phyloP scores from a whole-genome alignment of 1,140 invertebrate genomes.

The Drosophila chauvacae region DNA sequence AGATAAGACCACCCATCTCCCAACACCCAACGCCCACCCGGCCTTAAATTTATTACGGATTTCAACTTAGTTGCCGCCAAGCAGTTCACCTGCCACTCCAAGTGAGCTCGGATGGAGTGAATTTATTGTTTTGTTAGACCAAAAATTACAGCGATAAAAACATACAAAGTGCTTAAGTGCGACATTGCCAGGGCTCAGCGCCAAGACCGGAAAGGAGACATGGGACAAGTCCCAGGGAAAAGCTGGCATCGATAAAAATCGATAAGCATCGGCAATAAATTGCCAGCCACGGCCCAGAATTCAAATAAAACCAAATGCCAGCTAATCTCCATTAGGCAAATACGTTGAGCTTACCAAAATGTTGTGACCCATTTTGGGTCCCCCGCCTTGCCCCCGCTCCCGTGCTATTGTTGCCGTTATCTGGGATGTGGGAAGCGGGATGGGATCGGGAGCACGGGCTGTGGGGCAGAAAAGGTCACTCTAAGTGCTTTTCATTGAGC shows the following conservation, averaged over 20 bases:
- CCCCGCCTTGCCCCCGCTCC: background rate
- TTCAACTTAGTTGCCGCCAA: constrained; percentile 38
- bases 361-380: constrained; percentile 48
- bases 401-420: constrained; percentile 25
- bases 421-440: background rate
- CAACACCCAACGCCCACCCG: background rate
- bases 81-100: constrained; percentile 38
- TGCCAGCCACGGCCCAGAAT: constrained; percentile 48
- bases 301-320: constrained; percentile 66
- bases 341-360: constrained; percentile 58
- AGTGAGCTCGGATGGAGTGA: constrained; percentile 6
- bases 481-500: constrained; percentile 56
- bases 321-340: constrained; percentile 68
- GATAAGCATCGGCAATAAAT: constrained; percentile 68
- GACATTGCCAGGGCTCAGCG: constrained; percentile 29
- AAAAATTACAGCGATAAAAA: constrained; percentile 64
- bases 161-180: constrained; percentile 60
- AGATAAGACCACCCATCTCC: constrained; percentile 13
- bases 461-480: constrained; percentile 46
- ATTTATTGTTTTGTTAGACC: constrained; percentile 65
- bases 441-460: background rate
- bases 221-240: constrained; percentile 8
- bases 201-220: constrained; percentile 1
- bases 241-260: constrained; percentile 57
- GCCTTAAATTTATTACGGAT: constrained; percentile 46